Base-by-base conservation (phyloP, 2,888 invertebrate genomes). In the Cosmorhoe ocellata region DNA sequence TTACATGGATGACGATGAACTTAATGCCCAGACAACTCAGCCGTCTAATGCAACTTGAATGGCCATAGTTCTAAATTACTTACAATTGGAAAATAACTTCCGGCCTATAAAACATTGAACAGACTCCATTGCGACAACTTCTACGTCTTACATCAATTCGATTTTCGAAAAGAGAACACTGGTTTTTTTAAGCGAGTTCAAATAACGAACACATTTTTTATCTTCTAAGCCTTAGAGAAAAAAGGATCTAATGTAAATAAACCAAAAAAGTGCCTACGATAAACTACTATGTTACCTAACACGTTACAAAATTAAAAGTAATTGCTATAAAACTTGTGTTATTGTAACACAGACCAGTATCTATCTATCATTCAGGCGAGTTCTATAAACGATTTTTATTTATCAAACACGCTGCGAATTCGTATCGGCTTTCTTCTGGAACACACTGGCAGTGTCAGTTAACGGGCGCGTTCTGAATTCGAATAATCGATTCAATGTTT, bases 11-110 rank as follows among this genome's bases (percentile, higher is more conserved):
- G 51, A 59, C 56, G 50, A 50, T 53, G 56, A 18, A 18, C 18
- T 18, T 18, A n/a, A 18, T 18, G 18, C 18, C 3, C 18, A 4
- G 50, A 41, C 62, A 24, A 24, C 24, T 24, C 24, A 24, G 24
- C 1, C 24, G 6, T 24, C 36, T 65, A 64, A 71, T 67, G 59
- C 63, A 62, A 68, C 69, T 64, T 52, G 61, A 69, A 63, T 64
- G 59, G 64, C 48, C 66, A 42, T 61, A 46, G 34, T 40, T 55
- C 7, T 59, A 67, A 34, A 27, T 37, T 54, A 67, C 64, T 37
- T 54, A 67, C 64, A 73, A 73, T 72, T 73, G 67, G 57, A 67
- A 70, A 70, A 72, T 71, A 31, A 61, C 69, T 63, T 56, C 59
- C 64, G 56, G 43, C 49, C 32, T 41, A 43, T 39, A 33, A 51